These are phyloP conservation scores for Sparidentex hasta DNA, from an alignment of 2,797 vertebrate species.

Conservation along the genomic window DNA sequence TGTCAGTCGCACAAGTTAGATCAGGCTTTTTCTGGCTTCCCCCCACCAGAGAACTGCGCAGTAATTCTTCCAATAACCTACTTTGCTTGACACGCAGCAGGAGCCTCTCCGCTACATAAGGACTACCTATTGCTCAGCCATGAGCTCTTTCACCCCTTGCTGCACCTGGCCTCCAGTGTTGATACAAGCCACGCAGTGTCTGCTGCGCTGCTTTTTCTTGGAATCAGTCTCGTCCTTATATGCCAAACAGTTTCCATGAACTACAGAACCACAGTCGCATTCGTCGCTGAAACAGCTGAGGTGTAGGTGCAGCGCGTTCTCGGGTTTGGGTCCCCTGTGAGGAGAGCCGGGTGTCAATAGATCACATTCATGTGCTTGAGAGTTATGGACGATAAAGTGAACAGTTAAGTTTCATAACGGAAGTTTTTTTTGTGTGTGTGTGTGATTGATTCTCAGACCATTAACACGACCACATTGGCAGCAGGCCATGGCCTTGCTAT, in stretches of 20 bases:
- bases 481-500: conserved; percentile 88
- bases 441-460: conserved; percentile 76
- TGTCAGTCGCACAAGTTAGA: no score
- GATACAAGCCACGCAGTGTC: background rate
- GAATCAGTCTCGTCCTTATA: background rate
- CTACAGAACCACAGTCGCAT: background rate
- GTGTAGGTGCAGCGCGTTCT: no score
- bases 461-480: conserved; percentile 87
- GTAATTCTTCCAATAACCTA: no score
- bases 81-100: background rate
- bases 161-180: background rate
- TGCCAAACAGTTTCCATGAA: background rate
- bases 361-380: background rate
- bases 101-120: background rate
- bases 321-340: no score
- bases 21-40: no score
- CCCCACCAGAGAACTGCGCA: no score
- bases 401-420: background rate
- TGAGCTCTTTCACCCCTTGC: background rate
- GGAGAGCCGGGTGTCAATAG: background rate
- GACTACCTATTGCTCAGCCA: conserved; percentile 1
- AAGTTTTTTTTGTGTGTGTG: conserved; percentile 19
- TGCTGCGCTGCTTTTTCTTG: background rate
- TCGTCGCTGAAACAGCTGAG: background rate
- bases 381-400: background rate